Percentiles rank a stretch among this genome's conserved stretches.
These are phyloP conservation scores for Zygothrica quintamaculata DNA, from an alignment of 2,888 invertebrate genomes.

Conservation along the genomic window DNA sequence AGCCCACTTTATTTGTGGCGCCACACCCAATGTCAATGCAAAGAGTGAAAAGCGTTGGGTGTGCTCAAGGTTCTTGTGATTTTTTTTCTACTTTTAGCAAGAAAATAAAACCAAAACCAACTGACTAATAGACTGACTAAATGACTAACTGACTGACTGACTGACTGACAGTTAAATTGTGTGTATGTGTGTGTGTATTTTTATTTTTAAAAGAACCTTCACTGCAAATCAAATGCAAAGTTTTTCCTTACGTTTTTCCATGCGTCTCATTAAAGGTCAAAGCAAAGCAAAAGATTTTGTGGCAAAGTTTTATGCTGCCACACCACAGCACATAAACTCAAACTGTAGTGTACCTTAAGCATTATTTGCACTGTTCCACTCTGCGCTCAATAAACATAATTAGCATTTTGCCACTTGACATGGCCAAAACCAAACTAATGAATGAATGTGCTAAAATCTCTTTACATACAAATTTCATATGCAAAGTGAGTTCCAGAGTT, in stretches of 20 bases:
- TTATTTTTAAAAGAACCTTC: slow-evolving; percentile 78
- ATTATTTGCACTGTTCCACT: slow-evolving; percentile 57
- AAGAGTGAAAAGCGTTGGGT: slow-evolving; percentile 62
- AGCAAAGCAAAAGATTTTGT: slow-evolving; percentile 72
- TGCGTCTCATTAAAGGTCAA: slow-evolving; percentile 74
- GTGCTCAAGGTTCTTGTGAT: slow-evolving; percentile 77
- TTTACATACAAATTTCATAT: slow-evolving; percentile 54
- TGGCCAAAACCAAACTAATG: slow-evolving; percentile 66
- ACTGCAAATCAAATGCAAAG: slow-evolving; percentile 75
- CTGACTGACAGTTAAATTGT: no score
- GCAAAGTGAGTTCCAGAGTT: slow-evolving; percentile 65
- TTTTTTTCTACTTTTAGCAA: no score
- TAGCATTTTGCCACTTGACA: slow-evolving; percentile 76
- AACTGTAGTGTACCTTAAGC: slow-evolving; percentile 5
- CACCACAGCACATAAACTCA: neutral
- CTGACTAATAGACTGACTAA: slow-evolving; percentile 20
- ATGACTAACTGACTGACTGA: slow-evolving; percentile 57
- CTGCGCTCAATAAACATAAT: slow-evolving; percentile 75
- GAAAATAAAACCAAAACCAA: slow-evolving; percentile 51
- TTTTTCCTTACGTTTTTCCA: slow-evolving; percentile 53
- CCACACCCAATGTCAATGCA: slow-evolving; percentile 71
- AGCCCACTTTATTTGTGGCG: no score
- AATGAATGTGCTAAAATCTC: slow-evolving; percentile 65
- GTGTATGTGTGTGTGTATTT: no score
- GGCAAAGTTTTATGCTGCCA: slow-evolving; percentile 21